Base-by-base conservation (phyloP, 2,797 vertebrate species). In the Takifugu ocellatus region DNA sequence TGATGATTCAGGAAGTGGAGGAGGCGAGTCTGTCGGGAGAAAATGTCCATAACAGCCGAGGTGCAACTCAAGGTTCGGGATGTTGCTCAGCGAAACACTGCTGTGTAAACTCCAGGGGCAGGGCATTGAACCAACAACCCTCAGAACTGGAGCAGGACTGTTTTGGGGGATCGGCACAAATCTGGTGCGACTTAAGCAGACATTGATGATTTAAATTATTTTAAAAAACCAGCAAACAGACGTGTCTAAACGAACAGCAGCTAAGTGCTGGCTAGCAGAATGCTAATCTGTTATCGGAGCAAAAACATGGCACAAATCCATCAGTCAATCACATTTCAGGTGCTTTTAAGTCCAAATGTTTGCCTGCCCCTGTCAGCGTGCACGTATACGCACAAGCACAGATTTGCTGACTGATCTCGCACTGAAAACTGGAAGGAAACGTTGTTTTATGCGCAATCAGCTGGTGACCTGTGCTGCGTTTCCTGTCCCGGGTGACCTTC, bases 351-450 rank as follows among this genome's bases (percentile, higher is more conserved):
- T 51, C 45, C 36, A 9, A 33, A 16, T 11, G 7, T 57, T 8
- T 25, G 12, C 24, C 33, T 27, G 31, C 47, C 49, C 27, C 42
- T 25, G 14, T 36, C 54, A 17, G 26, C n/a, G 47, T 25, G 48
- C 16, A 46, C 3, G 63, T 8, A 43, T 43, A 2, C 45, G 3
- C 12, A 21, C 42, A 53, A 16, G 47, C 48, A 50, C 5, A 27
- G 12, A 46, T 61, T 58, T 74, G 52, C 70, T 59, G 72, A 70
- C 62, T 58, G 51, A 66, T 66, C 44, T 43, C 14, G 46, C 61
- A 50, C 15, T 59, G 16, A 65, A 80, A 75, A 76, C 39, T 44
- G 82, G 83, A 88, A 90, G 88, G 87, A 90, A 85, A 79, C 79
- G 73, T 84, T 83, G 82, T 63, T 74, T 79, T 74, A 70, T 1